phyloP scores from a whole-genome alignment of 2,888 invertebrate genomes.

The Sympetrum striolatum region DNA sequence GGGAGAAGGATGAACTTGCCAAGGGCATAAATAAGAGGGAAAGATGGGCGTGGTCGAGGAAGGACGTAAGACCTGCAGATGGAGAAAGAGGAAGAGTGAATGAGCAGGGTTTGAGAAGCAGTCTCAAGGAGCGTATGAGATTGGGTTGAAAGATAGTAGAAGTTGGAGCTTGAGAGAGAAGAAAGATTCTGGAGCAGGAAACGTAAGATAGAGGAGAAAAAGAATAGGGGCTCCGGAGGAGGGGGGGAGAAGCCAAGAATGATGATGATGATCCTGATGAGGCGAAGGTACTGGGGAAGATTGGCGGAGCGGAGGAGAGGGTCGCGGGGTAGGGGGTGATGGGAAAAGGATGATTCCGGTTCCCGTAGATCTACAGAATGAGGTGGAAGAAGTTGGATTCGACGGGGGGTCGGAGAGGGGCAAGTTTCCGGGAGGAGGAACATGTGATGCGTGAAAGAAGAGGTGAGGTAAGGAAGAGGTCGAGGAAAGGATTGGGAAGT shows the following conservation, averaged over 20 bases:
- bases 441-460: constrained; percentile 22
- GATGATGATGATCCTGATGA: constrained; percentile 43
- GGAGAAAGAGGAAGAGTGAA: not conserved
- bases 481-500: not conserved
- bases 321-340: not conserved
- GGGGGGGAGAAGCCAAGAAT: not conserved
- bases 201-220: not conserved
- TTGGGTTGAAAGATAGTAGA: not conserved
- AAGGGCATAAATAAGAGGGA: not conserved
- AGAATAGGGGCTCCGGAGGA: not conserved
- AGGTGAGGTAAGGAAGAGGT: not conserved
- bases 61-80: not conserved
- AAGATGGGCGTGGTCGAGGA: not conserved
- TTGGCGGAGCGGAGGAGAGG: not conserved
- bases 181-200: not conserved
- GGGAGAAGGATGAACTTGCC: not conserved
- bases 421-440: not conserved
- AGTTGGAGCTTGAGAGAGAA: not conserved
- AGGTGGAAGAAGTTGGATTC: constrained; percentile 22
- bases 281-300: not conserved
- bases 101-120: not conserved
- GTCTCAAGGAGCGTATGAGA: not conserved
- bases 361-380: not conserved
- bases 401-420: not conserved
- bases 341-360: constrained; percentile 20